Evolutionary conservation across 2,888 invertebrate genomes (phyloP).

Genomic region (Harpagoxenus sublaevis): DNA sequence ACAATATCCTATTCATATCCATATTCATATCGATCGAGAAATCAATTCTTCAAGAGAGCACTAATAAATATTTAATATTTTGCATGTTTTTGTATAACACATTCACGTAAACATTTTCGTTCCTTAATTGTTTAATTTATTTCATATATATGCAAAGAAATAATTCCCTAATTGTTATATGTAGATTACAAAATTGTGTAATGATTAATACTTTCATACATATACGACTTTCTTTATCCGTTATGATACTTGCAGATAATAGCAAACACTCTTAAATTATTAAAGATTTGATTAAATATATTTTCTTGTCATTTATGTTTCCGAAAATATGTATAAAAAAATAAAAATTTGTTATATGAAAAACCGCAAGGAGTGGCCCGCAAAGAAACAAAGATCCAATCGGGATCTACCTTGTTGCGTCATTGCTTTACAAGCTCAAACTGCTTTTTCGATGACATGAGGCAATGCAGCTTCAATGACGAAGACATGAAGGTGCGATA

Average conservation of each 20-base stretch:
- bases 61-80: background rate
- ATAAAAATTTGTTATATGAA: background rate
- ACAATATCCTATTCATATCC: background rate
- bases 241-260: background rate
- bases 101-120: background rate
- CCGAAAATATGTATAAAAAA: background rate
- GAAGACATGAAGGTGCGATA: constrained; percentile 28
- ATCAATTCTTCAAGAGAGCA: constrained; percentile 5
- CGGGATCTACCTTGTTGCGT: background rate
- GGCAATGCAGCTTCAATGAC: constrained; percentile 8
- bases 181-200: background rate
- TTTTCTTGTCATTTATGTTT: background rate
- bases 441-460: background rate
- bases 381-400: background rate
- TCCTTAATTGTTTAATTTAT: background rate
- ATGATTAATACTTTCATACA: background rate
- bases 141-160: background rate
- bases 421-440: constrained; percentile 1
- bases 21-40: background rate
- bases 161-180: background rate
- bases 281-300: background rate
- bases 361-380: background rate
- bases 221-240: background rate
- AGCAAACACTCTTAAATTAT: background rate
- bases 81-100: background rate